Conservation (phyloP, 2,797 vertebrate species). For the Acrocephalus scirpaceus region DNA sequence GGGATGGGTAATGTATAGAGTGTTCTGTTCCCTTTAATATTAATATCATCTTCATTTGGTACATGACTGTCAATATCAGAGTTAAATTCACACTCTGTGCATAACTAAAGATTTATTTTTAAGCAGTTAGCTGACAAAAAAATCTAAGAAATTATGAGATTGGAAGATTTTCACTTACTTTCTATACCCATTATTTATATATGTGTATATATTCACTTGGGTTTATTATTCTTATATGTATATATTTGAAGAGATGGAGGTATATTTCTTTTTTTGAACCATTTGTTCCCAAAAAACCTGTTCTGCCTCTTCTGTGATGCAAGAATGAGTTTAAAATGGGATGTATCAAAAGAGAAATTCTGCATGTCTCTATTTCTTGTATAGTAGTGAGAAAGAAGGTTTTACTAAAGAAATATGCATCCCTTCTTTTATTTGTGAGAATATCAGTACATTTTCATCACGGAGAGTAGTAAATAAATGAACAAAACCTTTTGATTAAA, state of each 20-base stretch:
- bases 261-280: neutral
- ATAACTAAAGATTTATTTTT: neutral
- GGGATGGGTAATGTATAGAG: neutral
- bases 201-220: neutral
- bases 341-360: neutral
- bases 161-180: neutral
- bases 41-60: neutral
- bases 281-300: neutral
- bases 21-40: neutral
- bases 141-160: neutral
- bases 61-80: neutral
- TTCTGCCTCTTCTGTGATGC: neutral
- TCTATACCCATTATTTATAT: neutral
- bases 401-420: neutral
- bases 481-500: neutral
- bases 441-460: neutral
- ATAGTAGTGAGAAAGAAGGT: neutral
- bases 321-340: neutral
- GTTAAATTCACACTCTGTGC: neutral
- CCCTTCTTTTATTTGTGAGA: neutral
- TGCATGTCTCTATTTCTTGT: neutral
- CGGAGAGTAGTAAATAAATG: neutral
- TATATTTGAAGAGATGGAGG: neutral
- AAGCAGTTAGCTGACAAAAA: neutral
- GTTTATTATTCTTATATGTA: neutral